Base-by-base conservation (phyloP, 2,797 vertebrate genomes). In the Scolopax bukidnonensis region DNA sequence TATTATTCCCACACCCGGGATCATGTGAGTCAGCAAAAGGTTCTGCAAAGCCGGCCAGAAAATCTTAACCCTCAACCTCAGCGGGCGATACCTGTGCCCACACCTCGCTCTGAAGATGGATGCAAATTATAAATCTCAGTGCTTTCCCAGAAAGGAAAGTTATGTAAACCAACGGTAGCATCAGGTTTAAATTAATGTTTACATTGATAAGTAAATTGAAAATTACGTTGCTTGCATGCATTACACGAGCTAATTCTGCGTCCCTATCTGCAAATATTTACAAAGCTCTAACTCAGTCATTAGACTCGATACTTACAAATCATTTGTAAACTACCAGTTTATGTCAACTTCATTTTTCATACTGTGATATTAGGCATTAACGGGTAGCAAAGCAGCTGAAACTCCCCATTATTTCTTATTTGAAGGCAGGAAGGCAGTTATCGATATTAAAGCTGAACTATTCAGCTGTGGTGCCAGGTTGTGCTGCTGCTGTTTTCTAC, bases 261-360 rank as follows among this genome's bases (percentile, higher is more conserved):
- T 48, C 70, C 86, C 48, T 51, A 48, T 27, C 65, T 73, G 90
- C 95, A 96, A 96, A 97, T 93, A 96, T 97, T 96, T 95, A 92
- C 90, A 65, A 27, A 94, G 88, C 88, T 96, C 67, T 30, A 82
- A 70, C 65, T 88, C 94, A 5, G 69, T 90, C 95, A 95, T 96
- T 96, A 94, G 63, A n/a, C 36, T 68, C 10, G 81, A 64, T 67
- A 87, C 92, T 94, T 78, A 95, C 74, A 93, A 82, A 89, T 87
- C 86, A 93, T 95, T 93, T 84, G 86, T 86, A 92, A 90, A 41
- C 78, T 9, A 68, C 79, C 60, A 33, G 84, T 87, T 96, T 51
- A 7, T 30, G 56, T 13, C 91, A 93, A 30, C 74, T 86, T 71
- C 53, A 10, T 78, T 90, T 68, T 70, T 73, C 89, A n/a, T 0